These are phyloP conservation scores for Urocolius indicus DNA, from an alignment of 2,113 vertebrate species.

Conservation along the genomic window DNA sequence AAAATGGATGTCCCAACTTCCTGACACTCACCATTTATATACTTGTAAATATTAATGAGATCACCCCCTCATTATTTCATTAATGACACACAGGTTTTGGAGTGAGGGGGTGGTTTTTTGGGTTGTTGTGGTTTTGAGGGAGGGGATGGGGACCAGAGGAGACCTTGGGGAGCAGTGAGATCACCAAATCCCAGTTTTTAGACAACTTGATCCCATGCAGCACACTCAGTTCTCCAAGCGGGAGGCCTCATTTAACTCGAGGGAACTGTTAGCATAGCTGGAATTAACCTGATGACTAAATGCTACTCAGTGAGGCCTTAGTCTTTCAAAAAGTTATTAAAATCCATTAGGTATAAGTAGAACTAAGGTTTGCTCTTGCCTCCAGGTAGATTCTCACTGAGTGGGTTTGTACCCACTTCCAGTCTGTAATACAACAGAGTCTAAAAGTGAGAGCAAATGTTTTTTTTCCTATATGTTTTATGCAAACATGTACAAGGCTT, in stretches of 20 bases:
- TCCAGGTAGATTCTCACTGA: background rate
- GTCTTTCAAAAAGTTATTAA: background rate
- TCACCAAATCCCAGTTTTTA: background rate
- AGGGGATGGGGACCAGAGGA: background rate
- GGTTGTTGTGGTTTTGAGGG: too few relatives aligned
- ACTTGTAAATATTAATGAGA: too few relatives aligned
- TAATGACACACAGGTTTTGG: background rate
- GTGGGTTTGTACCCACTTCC: background rate
- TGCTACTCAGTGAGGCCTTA: background rate
- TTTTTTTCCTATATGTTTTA: background rate
- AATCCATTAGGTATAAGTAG: background rate
- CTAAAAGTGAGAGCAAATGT: background rate
- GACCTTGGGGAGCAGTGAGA: background rate
- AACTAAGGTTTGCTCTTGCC: background rate
- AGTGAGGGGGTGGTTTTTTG: too few relatives aligned
- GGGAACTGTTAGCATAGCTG: background rate
- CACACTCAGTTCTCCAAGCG: background rate
- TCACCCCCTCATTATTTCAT: background rate
- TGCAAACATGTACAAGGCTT: background rate
- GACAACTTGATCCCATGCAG: fast-evolving
- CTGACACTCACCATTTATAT: too few relatives aligned
- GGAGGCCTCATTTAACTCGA: background rate
- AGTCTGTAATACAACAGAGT: background rate
- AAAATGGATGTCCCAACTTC: too few relatives aligned
- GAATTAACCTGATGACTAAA: background rate